Percentiles rank a stretch among this genome's conserved stretches.
phyloP scores from a whole-genome alignment of 1,140 invertebrate species.

The Drosophila kikkawai region DNA sequence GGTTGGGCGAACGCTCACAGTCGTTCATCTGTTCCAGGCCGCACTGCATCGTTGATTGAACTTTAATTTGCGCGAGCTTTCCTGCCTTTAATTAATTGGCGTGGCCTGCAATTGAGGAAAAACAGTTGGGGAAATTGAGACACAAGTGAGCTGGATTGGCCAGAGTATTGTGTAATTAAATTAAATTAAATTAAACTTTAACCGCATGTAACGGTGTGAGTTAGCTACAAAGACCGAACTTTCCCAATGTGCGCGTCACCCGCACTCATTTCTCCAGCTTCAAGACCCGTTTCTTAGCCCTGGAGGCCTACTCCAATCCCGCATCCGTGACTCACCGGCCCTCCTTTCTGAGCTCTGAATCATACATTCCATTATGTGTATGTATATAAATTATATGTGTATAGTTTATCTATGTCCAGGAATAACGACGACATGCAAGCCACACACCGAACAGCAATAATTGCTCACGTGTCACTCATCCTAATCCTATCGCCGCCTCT shows the following conservation, averaged over 20 bases:
- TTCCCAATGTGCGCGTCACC: conserved; percentile 40
- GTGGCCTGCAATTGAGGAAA: conserved; percentile 67
- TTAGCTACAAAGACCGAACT: conserved; percentile 18
- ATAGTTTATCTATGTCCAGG: conserved; percentile 65
- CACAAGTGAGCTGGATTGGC: conserved; percentile 28
- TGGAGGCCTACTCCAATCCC: conserved; percentile 49
- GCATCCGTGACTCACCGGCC: conserved; percentile 55
- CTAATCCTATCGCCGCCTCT: conserved; percentile 26
- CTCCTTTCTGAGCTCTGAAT: conserved; percentile 53
- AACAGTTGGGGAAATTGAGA: conserved; percentile 51
- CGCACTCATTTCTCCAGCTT: conserved; percentile 30
- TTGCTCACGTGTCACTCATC: conserved; percentile 63
- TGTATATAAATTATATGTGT: conserved; percentile 19
- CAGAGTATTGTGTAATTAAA: conserved; percentile 52
- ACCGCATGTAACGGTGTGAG: conserved; percentile 29
- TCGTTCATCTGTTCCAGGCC: conserved; percentile 84
- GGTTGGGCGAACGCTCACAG: conserved; percentile 90
- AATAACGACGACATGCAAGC: conserved; percentile 66
- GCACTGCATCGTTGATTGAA: conserved; percentile 84
- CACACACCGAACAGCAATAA: conserved; percentile 61
- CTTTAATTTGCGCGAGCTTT: conserved; percentile 47
- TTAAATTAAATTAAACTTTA: conserved; percentile 31
- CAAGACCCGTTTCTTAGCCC: conserved; percentile 53
- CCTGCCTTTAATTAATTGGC: conserved; percentile 56
- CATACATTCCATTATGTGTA: conserved; percentile 40